Evolutionary conservation across 2,797 vertebrate genomes (phyloP), one percentile per base, ranked within the genome.

Genomic region (Epinephelus awoara): DNA sequence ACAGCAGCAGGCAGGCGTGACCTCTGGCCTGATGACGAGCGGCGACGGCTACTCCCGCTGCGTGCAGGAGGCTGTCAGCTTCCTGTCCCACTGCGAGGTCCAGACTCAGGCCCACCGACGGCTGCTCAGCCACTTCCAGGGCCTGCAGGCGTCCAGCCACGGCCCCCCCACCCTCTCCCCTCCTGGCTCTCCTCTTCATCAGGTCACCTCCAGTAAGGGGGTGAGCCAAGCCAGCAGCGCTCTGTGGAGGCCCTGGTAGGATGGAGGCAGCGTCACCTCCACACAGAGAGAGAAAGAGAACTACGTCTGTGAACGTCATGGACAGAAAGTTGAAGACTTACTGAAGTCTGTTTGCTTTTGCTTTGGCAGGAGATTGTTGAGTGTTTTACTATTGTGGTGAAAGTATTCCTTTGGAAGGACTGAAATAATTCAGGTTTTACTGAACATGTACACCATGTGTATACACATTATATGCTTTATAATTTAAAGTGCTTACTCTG

Each of bases 241-340:
- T 51, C 93, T 96, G 85, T 96, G 96, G 96, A 95, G 97, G 88
- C 96, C 95, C 56, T 95, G 96, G 96, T 97, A 94, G 93, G 75
- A 85, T 11, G 69, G 42, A 74, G 62, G 40, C 49, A 59, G 44
- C 47, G 6, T n/a, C 21, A 44, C 38, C 40, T 67, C 55, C 58
- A 58, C 54, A 34, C 34, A 15, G 18, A 79, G 57, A 84, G 61
- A 85, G 44, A 75, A 69, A 72, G 55, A 91, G 50, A 93, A 80
- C 83, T 72, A 89, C 46, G 83, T 93, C 92, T 90, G 84, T 89
- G 93, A 91, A 86, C 6, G 92, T 89, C 89, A 91, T 79, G 79
- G 91, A 92, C 88, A 87, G 75, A 67, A 78, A 80, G 92, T 93
- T 80, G 46, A 79, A 75, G 86, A 88, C 86, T 90, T 55, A 67